Conservation (phyloP, 2,888 invertebrate genomes). For the Acronicta aceris region DNA sequence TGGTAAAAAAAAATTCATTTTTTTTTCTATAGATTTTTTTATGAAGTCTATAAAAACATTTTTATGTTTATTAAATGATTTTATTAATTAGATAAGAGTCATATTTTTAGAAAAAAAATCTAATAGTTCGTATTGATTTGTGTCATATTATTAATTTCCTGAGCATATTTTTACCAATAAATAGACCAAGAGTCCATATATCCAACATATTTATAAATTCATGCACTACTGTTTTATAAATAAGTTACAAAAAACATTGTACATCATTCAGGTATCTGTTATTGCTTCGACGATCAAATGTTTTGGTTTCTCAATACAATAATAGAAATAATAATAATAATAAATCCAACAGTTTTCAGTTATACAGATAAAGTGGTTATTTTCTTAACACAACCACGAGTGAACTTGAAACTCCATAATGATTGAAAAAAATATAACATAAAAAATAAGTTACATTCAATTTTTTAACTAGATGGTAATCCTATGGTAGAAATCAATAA, state of each 20-base stretch:
- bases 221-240: conserved; percentile 55
- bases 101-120: no score
- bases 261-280: conserved; percentile 80
- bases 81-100: no score
- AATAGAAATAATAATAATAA: conserved; percentile 45
- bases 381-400: conserved; percentile 83
- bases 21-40: no score
- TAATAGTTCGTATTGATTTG: no score
- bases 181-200: conserved; percentile 36
- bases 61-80: no score
- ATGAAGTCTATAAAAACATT: no score
- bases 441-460: conserved; percentile 52
- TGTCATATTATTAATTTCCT: no score
- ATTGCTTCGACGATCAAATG: conserved; percentile 67
- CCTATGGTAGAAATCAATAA: conserved; percentile 51
- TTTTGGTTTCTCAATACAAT: conserved; percentile 66
- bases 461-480: conserved; percentile 50
- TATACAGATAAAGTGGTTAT: conserved; percentile 47
- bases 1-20: conserved; percentile 6
- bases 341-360: conserved; percentile 50
- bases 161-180: conserved; percentile 28
- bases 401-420: conserved; percentile 70
- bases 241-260: conserved; percentile 74
- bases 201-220: conserved; percentile 49
- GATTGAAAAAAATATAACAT: conserved; percentile 42